Percentiles rank a stretch among this genome's conserved stretches.
Conservation (phyloP, 2,888 invertebrate genomes). For the Pemphredon lugubris region DNA sequence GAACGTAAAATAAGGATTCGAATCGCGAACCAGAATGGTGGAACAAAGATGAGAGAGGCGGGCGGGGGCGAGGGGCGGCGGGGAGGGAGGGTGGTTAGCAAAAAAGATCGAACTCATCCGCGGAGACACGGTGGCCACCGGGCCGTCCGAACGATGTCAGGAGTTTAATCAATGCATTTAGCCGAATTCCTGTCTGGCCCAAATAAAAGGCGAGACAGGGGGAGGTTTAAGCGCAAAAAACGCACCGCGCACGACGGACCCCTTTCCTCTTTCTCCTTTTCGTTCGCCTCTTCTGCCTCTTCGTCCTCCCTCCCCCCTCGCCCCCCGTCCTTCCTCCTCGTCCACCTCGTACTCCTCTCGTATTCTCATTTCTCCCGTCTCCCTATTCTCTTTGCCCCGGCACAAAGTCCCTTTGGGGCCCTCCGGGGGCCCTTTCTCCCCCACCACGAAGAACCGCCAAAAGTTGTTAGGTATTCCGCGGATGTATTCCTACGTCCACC, state of each 20-base stretch:
- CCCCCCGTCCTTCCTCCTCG: conserved; percentile 3
- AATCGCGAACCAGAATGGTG: conserved; percentile 42
- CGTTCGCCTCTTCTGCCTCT: conserved; percentile 4
- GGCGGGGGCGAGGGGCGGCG: conserved; percentile 3
- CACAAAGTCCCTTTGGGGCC: conserved; percentile 32
- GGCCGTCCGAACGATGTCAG: conserved; percentile 77
- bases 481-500: conserved; percentile 63
- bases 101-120: conserved; percentile 73
- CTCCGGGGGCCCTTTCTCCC: conserved; percentile 19
- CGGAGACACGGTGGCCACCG: conserved; percentile 78
- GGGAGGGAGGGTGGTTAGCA: conserved; percentile 51
- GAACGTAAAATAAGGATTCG: conserved; percentile 62
- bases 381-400: conserved; percentile 42
- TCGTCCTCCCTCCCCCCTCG: conserved; percentile 4
- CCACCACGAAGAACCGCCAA: conserved; percentile 46
- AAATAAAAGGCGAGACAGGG: conserved; percentile 79
- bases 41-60: background rate
- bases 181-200: conserved; percentile 81
- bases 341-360: conserved; percentile 1
- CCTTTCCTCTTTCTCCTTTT: conserved; percentile 22
- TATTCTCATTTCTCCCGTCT: conserved; percentile 36
- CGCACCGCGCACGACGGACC: conserved; percentile 60
- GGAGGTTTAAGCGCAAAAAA: conserved; percentile 73
- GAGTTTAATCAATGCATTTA: conserved; percentile 81
- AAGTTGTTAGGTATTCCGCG: conserved; percentile 76